Evolutionary conservation across 2,888 invertebrate species (phyloP).

Genomic region (Brachypalpus laphriformis): DNA sequence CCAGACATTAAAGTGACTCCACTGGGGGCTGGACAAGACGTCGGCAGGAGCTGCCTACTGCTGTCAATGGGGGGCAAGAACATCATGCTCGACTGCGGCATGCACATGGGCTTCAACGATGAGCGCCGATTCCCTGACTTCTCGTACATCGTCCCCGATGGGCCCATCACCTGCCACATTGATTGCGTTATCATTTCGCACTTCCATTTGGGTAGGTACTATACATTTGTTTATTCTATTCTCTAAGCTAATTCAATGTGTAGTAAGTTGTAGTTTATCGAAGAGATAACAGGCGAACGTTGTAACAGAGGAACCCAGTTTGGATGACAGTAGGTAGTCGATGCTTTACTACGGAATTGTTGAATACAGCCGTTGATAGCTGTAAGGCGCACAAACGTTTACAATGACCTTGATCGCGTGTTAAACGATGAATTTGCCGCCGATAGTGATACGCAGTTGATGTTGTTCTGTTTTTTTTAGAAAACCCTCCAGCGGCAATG

Average conservation of each 20-base stretch:
- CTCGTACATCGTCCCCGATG: slow-evolving; percentile 95
- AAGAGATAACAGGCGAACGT: neutral
- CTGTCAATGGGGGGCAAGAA: slow-evolving; percentile 98
- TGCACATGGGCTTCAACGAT: slow-evolving; percentile 99
- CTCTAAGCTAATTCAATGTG: neutral
- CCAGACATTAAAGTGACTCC: slow-evolving; percentile 95
- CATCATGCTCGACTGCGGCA: slow-evolving; percentile 99
- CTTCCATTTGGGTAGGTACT: slow-evolving; percentile 90
- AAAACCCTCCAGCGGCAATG: neutral
- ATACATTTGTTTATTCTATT: neutral
- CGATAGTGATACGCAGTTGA: neutral
- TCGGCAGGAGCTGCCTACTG: slow-evolving; percentile 98
- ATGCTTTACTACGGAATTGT: neutral
- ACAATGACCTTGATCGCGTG: neutral
- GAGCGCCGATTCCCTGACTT: slow-evolving; percentile 99
- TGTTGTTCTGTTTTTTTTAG: no score
- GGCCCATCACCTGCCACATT: slow-evolving; percentile 95
- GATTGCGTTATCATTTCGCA: slow-evolving; percentile 99
- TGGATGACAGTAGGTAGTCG: no score
- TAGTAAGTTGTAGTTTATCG: neutral
- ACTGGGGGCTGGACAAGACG: slow-evolving; percentile 97
- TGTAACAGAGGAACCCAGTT: no score
- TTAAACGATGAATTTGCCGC: neutral
- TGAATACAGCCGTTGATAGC: neutral
- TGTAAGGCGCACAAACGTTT: neutral